These are phyloP conservation scores for Falco columbarius DNA, from an alignment of 2,797 vertebrate species.

Conservation along the genomic window DNA sequence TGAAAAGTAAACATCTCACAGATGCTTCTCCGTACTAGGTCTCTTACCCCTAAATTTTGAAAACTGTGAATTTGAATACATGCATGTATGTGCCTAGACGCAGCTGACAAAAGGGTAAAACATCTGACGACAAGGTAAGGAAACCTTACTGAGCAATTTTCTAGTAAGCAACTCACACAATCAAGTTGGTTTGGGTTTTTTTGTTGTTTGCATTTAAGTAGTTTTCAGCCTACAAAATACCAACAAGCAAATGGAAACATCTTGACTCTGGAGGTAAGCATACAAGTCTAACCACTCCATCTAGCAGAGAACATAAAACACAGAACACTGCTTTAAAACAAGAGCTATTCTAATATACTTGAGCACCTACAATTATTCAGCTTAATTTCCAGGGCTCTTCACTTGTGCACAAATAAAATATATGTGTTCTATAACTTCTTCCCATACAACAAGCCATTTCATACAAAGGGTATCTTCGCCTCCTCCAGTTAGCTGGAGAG, in stretches of 20 bases:
- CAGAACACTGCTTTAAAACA: neutral
- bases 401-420: neutral
- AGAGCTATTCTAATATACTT: neutral
- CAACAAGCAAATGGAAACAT: neutral
- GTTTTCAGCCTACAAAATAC: neutral
- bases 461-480: neutral
- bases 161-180: neutral
- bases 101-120: neutral
- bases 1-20: neutral
- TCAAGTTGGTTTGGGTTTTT: neutral
- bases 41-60: neutral
- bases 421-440: neutral
- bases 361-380: neutral
- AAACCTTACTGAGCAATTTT: neutral
- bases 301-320: neutral
- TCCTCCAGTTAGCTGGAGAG: neutral
- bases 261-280: neutral
- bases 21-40: neutral
- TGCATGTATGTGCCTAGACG: fast-evolving
- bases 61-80: neutral
- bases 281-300: neutral
- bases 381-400: neutral
- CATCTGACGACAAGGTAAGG: neutral
- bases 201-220: neutral
- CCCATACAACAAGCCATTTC: neutral